Base-by-base conservation (phyloP, 2,888 invertebrate species). In the Phragmatobia fuliginosa region DNA sequence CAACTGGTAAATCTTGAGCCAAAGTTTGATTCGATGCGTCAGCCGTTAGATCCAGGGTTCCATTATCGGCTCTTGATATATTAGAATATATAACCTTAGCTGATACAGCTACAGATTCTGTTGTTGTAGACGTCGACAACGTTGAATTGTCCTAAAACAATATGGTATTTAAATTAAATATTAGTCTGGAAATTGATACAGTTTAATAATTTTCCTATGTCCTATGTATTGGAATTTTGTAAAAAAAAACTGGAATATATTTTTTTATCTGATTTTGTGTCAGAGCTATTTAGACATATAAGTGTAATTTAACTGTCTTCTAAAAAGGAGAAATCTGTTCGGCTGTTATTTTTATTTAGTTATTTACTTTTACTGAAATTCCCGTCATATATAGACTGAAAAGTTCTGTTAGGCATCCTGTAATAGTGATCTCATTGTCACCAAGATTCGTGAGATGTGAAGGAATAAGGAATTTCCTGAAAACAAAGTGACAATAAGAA, bases 1-100 rank as follows among this genome's bases (percentile, higher is more conserved):
- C 94, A 0, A 95, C 89, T 0, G 95, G 95, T 8, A 94, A 73
- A 67, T 94, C 94, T 80, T 94, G 93, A 0, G 89, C 84, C 41
- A 93, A 73, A 2, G 92, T 93, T 79, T 92, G 91, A 73, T 94
- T 95, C 18, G 90, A 93, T 28, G 91, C 85, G 72, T 95, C 89
- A 7, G 92, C 87, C 72, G 89, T 84, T 70, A 93, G 81, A 65
- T 94, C 92, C 67, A 88, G 60, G 1, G 91, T 90, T 1, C 80
- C 77, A 73, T 91, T 92, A 67, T 91, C 91, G 1, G 72, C 28
- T 11, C 76, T 59, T 16, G 82, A 79, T 80, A 75, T 70, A 18
- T 73, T 75, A 25, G 78, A 82, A 28, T 79, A 76, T 38, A 66
- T 67, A 61, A 66, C 76, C 73, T 76, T 74, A 61, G 70, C 66